These are phyloP conservation scores for Pipistrellus nathusii DNA, from an alignment of 2,797 vertebrate species.

Conservation along the genomic window DNA sequence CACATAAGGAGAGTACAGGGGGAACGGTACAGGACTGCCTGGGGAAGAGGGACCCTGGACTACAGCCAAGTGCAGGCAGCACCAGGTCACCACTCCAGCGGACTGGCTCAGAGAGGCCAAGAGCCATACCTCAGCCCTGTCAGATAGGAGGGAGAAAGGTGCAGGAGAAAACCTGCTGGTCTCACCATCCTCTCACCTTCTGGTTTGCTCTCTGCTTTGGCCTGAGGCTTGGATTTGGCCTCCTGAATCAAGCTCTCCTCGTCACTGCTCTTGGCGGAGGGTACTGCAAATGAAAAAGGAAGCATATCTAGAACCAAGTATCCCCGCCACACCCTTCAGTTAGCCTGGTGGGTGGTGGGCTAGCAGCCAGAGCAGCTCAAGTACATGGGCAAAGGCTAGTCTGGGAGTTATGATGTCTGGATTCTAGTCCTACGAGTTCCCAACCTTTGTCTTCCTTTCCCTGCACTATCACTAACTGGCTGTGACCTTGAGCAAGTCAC, in stretches of 20 bases:
- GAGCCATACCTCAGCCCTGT: neutral
- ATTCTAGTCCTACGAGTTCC: neutral
- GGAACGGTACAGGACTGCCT: too few relatives aligned
- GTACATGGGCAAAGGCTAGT: neutral
- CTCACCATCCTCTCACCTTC: slow-evolving; percentile 89
- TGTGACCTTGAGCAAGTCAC: slow-evolving; percentile 8
- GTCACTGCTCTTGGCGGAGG: slow-evolving; percentile 61
- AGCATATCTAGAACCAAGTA: neutral
- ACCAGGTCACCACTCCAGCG: neutral
- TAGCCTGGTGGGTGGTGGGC: too few relatives aligned
- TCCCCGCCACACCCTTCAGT: too few relatives aligned
- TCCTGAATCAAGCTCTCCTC: slow-evolving; percentile 70
- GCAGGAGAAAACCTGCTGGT: neutral
- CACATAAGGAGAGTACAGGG: neutral
- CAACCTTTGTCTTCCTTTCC: neutral
- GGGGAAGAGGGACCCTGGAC: fast-evolving
- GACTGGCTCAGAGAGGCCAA: neutral
- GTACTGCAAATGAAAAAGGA: slow-evolving; percentile 69
- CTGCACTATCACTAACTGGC: neutral
- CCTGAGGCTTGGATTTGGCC: slow-evolving; percentile 85
- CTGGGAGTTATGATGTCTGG: neutral
- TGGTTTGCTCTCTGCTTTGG: slow-evolving; percentile 88
- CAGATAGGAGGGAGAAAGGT: neutral
- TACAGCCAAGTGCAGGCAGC: fast-evolving
- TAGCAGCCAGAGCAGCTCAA: neutral